Evolutionary conservation across 2,797 vertebrate genomes (phyloP), one percentile per base, ranked within the genome.

Genomic region (Artibeus jamaicensis): DNA sequence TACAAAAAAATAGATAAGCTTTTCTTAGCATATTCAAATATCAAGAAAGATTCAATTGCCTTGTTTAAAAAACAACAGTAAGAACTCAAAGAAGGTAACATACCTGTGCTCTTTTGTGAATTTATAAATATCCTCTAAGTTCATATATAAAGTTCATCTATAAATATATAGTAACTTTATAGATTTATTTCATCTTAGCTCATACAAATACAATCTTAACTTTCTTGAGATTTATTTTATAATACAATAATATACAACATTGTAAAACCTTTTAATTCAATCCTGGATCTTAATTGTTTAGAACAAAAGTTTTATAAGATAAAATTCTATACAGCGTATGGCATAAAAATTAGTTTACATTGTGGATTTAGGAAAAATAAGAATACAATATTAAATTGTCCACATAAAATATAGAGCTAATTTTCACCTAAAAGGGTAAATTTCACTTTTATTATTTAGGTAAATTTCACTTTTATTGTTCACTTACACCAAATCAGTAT

Each of bases 131-230:
- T 48, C 18, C 12, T 79, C 78, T 87, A n/a, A 50, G 50, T 53
- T 53, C 19, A 53, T 53, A 53, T 21, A 53, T 53, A 89, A 89
- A 29, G 5, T 88, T 57, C 82, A 2, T 21, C 42, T 65, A 55
- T 86, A 68, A 73, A 70, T 87, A 8, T 68, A 53, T 12, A 68
- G 32, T 83, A 91, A 55, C 2, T 19, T 82, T 76, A 15, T 53
- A 68, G 32, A 7, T 62, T 77, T 93, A 70, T 74, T 96, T 86
- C 44, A 84, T 55, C 89, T 91, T 82, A 83, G 29, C 37, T 96
- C 78, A 85, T 14, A 55, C 7, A 78, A 77, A 67, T 70, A 42
- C 2, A 50, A 19, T 48, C 85, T 93, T 95, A 76, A 37, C 19
- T 93, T 96, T 86, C 6, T 44, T 65, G 15, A 90, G 22, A 71